Evolutionary conservation across 2,113 vertebrate species (phyloP), one percentile per base, ranked within the genome.

Genomic region (Chionis minor): DNA sequence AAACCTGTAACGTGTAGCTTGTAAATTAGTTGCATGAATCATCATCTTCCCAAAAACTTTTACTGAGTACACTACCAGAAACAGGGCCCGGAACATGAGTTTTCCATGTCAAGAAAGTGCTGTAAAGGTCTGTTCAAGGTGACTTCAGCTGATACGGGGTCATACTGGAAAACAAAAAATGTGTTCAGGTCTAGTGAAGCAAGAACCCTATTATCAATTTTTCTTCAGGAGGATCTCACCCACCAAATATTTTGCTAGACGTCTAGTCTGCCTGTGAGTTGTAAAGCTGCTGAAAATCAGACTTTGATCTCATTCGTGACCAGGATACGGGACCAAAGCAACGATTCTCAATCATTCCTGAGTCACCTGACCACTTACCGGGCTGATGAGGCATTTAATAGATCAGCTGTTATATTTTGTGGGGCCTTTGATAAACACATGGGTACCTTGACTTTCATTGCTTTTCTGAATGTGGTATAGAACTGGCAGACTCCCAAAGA

Each of bases 201-300:
- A 96, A 94, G 91, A 95, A 26, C 13, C 13, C 58, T 45, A 23
- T n/a, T 82, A 85, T 66, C 89, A 62, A 35, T 54, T 94, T 89
- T 82, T 77, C 83, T 58, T 62, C 54, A 51, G 70, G 40, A 94
- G 26, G 24, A 62, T 51, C 62, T 91, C 54, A 20, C 65, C 81
- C 62, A 70, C 54, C 78, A 85, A 77, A 70, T 91, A 77, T 92
- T 95, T 95, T 96, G 45, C 91, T 49, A 92, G 91, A 92, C 3
- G 1, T 91, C 66, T 94, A 1, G 38, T 84, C 96, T 92, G 79
- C 49, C 38, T 45, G 18, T 3, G 32, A 66, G 66, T 21, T 82
- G 77, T 91, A 94, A 95, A 94, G 45, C 49, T 89, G 70, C 91
- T 87, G 70, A 63, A 94, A 90, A 87, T 24, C 86, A 80, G 94